Evolutionary conservation across 2,113 vertebrate genomes (phyloP).

Genomic region (Vanacampus margaritifer): DNA sequence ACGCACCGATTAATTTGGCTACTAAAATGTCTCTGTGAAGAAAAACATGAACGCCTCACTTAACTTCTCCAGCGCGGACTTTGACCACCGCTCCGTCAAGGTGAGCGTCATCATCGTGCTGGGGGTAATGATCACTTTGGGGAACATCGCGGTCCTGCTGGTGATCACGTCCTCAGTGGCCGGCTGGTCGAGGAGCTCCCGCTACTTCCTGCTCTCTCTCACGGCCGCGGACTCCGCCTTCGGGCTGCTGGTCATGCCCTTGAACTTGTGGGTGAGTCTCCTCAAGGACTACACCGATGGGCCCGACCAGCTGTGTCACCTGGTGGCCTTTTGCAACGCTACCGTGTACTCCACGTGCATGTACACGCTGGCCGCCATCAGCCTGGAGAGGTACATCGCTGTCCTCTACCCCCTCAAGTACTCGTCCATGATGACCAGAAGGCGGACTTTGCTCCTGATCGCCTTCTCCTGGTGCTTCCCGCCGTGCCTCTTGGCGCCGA

Average conservation of each 20-base stretch:
- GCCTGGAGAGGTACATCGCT: constrained; percentile 78
- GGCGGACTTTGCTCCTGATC: constrained; percentile 67
- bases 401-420: constrained; percentile 80
- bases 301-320: constrained; percentile 72
- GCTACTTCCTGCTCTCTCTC: constrained; percentile 78
- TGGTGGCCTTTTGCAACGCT: constrained; percentile 77
- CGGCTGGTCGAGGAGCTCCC: constrained; percentile 80
- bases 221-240: constrained; percentile 79
- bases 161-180: constrained; percentile 78
- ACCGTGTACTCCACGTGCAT: constrained; percentile 78
- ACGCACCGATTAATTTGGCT: neutral
- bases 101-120: constrained; percentile 68
- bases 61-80: constrained; percentile 48
- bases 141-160: constrained; percentile 76
- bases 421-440: constrained; percentile 68
- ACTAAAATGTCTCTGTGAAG: constrained; percentile 23
- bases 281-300: constrained; percentile 66
- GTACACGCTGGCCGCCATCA: constrained; percentile 78
- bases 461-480: constrained; percentile 78
- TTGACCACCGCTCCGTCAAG: constrained; percentile 70
- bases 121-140: constrained; percentile 75
- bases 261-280: constrained; percentile 78
- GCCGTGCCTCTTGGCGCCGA: constrained; percentile 67
- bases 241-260: constrained; percentile 78
- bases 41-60: constrained; percentile 45